phyloP scores from a whole-genome alignment of 2,888 invertebrate species.

The Schizaphis graminum region DNA sequence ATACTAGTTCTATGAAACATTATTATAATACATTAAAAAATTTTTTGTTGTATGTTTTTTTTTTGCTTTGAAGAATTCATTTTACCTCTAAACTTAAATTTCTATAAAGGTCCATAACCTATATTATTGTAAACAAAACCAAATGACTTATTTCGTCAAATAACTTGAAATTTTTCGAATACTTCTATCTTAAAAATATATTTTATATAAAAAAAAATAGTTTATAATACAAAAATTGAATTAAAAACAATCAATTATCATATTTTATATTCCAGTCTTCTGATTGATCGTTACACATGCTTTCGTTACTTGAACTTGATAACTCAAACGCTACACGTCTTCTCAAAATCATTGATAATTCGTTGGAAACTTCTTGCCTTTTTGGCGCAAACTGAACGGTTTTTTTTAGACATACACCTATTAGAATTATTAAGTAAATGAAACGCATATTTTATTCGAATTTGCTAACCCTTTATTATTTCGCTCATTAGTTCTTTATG shows the following conservation, averaged over 20 bases:
- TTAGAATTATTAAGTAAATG: not conserved
- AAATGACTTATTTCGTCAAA: not conserved
- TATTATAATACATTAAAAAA: not conserved
- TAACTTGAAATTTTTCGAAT: not conserved
- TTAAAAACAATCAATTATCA: conserved; percentile 11
- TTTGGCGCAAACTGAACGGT: not conserved
- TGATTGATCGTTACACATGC: not conserved
- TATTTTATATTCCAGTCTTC: not conserved
- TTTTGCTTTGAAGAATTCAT: not conserved
- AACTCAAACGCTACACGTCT: conserved; percentile 16
- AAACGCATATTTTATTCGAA: not conserved
- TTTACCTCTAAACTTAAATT: not conserved
- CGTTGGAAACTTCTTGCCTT: not conserved
- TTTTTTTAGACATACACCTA: conserved; percentile 38
- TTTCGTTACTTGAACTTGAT: conserved; percentile 41
- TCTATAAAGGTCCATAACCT: not conserved
- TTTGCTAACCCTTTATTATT: conserved; percentile 18
- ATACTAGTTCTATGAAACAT: not conserved
- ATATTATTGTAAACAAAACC: not conserved
- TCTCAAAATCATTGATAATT: conserved; percentile 39
- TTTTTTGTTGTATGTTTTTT: not conserved
- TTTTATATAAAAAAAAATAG: not conserved
- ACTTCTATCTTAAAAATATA: not conserved
- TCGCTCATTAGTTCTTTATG: conserved; percentile 46
- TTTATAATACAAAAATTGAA: not conserved